A percentile compares a stretch with the other conserved stretches of the same genome.
Conservation (phyloP, 2,113 vertebrate genomes). For the Odontophorus gujanensis region DNA sequence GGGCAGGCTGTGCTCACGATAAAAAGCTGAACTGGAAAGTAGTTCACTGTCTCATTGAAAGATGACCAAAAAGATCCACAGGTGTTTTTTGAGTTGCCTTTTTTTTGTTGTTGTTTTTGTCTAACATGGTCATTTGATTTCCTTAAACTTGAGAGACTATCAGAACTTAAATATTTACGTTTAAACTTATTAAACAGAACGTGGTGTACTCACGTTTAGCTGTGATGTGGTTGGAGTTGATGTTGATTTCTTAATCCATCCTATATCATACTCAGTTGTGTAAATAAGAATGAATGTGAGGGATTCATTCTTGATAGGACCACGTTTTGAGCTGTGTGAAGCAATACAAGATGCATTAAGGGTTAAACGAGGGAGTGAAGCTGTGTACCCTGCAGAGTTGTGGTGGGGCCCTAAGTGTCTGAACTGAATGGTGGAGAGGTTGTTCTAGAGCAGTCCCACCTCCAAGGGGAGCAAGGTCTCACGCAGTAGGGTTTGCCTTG, state of each 20-base stretch:
- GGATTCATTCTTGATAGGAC: neutral
- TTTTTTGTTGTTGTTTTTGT: neutral
- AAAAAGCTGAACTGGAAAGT: neutral
- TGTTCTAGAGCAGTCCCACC: neutral
- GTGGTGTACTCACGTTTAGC: neutral
- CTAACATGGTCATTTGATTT: neutral
- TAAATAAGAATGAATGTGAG: neutral
- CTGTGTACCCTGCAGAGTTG: neutral
- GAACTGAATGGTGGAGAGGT: neutral
- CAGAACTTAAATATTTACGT: neutral
- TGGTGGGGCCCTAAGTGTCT: neutral
- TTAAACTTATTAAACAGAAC: neutral
- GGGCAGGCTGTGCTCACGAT: neutral
- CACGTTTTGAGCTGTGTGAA: neutral
- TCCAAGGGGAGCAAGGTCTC: neutral
- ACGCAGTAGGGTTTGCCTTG: neutral
- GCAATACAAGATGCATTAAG: neutral
- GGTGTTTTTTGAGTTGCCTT: neutral
- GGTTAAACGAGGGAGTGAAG: neutral
- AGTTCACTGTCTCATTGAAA: conserved; percentile 12
- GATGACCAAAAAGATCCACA: neutral
- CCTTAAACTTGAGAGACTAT: neutral
- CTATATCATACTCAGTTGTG: neutral
- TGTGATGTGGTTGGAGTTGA: neutral
- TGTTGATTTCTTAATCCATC: neutral